Base-by-base conservation (phyloP, 2,797 vertebrate genomes). In the Poecile montanus region DNA sequence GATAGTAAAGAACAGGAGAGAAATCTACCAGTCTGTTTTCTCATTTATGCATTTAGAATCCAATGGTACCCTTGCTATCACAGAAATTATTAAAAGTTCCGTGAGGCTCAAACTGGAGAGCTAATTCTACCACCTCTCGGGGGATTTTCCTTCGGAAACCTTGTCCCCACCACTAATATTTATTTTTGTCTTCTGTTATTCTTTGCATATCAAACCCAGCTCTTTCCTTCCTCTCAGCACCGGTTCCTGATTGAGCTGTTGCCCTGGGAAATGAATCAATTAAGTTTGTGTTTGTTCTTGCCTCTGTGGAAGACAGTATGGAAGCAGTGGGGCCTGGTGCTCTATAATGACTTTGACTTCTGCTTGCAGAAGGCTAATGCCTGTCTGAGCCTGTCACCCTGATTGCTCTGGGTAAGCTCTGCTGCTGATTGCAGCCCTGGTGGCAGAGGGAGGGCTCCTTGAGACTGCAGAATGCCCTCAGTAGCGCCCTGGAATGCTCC, bases 201-300 rank as follows among this genome's bases (percentile, higher is more conserved):
- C 66, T 85, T 85, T 92, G 93, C 76, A 70, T 72, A 89, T 32
- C 10, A 62, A 87, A 68, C 53, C 27, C 40, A 78, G 29, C 40
- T 60, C 45, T 40, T 92, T 47, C 53, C 40, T 44, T 65, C n/a
- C 38, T 88, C 56, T 57, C 66, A 72, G 65, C n/a, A 53, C 44
- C 22, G 17, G 26, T 19, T 88, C 45, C 13, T 73, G 82, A 81
- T 62, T 40, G 47, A 72, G 30, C 21, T 58, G 70, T 9, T 93
- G 72, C 73, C 47, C 78, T 88, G 66, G 87, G 89, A 93, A 91
- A 94, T 66, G 29, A 91, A 88, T 81, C 79, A 58, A 88, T 91
- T 58, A 85, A 58, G 74, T 75, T 25, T 56, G 22, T 75, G 57
- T 81, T 91, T 92, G 50, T 29, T 91, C 88, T 62, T 68, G 54